A percentile compares a stretch with the other conserved stretches of the same genome.
phyloP scores from a whole-genome alignment of 23 tunicate genomes.

The Ciona savignyi region DNA sequence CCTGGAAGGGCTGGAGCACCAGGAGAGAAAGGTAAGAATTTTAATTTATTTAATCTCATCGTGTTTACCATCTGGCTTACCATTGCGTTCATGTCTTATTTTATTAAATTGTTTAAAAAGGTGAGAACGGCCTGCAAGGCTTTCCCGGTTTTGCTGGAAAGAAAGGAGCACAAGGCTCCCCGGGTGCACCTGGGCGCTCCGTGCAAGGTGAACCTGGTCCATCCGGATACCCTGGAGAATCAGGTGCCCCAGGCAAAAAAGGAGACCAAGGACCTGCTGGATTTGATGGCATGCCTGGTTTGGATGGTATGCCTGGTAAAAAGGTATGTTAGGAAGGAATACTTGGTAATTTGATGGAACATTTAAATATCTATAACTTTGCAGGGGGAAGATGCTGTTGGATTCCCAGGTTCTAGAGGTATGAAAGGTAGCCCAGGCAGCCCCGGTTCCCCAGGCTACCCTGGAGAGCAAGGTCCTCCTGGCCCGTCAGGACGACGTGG shows the following conservation, averaged over 20 bases:
- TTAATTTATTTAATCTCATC: too few species aligned
- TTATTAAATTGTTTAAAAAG: slow-evolving; percentile 8
- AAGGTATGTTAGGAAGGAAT: slow-evolving; percentile 12
- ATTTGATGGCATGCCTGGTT: slow-evolving; percentile 30
- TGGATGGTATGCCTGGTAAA: slow-evolving; percentile 30
- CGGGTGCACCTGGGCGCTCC: slow-evolving; percentile 44
- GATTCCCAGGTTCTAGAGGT: slow-evolving; percentile 25
- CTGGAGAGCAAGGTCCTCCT: slow-evolving; percentile 14
- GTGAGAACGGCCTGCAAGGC: slow-evolving; percentile 50
- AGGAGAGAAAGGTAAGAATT: slow-evolving; percentile 84
- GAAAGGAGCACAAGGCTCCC: slow-evolving; percentile 63
- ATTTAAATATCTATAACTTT: neutral
- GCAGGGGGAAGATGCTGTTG: slow-evolving; percentile 67
- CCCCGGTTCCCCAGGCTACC: slow-evolving; percentile 9
- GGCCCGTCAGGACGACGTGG: slow-evolving; percentile 31
- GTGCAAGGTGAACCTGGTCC: slow-evolving; percentile 45
- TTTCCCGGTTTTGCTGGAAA: slow-evolving; percentile 60
- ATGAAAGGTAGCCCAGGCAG: slow-evolving; percentile 17
- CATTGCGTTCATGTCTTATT: neutral
- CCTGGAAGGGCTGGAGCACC: slow-evolving; percentile 53
- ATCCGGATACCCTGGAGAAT: slow-evolving; percentile 46
- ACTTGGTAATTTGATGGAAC: neutral
- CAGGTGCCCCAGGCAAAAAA: slow-evolving; percentile 51
- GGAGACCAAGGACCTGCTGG: slow-evolving; percentile 51
- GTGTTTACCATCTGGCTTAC: neutral